Evolutionary conservation across 2,113 vertebrate species (phyloP).

Genomic region (Xiphias gladius): DNA sequence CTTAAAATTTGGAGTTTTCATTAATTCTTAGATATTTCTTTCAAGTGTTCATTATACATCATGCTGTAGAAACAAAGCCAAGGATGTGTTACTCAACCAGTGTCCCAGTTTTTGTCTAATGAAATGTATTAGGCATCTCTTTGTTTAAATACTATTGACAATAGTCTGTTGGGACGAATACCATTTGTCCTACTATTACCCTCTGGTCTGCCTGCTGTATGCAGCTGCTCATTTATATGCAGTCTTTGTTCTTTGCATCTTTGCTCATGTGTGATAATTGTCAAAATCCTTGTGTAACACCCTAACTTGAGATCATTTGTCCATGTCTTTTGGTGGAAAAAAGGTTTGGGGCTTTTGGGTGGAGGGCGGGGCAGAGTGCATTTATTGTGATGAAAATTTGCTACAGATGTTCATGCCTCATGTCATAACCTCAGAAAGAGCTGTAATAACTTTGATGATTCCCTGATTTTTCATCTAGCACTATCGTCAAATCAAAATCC

Average conservation of each 20-base stretch:
- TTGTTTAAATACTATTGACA: slow-evolving; percentile 22
- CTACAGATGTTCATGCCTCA: too few relatives aligned
- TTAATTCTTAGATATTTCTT: neutral
- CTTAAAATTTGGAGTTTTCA: neutral
- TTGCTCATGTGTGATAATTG: slow-evolving; percentile 32
- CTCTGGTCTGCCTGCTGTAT: slow-evolving; percentile 31
- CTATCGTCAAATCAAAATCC: too few relatives aligned
- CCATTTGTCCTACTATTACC: slow-evolving; percentile 15
- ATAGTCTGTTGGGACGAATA: neutral
- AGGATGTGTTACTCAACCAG: slow-evolving; percentile 5
- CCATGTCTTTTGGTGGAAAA: neutral
- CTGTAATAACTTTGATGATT: too few relatives aligned
- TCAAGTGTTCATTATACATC: neutral
- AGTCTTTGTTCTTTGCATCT: neutral
- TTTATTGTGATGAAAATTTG: too few relatives aligned
- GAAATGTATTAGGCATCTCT: neutral
- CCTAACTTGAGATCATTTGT: neutral
- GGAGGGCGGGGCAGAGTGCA: neutral
- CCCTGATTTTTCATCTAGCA: too few relatives aligned
- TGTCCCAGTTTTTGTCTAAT: slow-evolving; percentile 9
- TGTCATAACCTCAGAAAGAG: too few relatives aligned
- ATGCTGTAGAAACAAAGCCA: neutral
- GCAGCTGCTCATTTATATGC: slow-evolving; percentile 44
- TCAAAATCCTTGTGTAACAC: neutral
- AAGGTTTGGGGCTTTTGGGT: neutral